Base-by-base conservation (phyloP, 2,113 vertebrate species). In the Pelvicachromis taeniatus region DNA sequence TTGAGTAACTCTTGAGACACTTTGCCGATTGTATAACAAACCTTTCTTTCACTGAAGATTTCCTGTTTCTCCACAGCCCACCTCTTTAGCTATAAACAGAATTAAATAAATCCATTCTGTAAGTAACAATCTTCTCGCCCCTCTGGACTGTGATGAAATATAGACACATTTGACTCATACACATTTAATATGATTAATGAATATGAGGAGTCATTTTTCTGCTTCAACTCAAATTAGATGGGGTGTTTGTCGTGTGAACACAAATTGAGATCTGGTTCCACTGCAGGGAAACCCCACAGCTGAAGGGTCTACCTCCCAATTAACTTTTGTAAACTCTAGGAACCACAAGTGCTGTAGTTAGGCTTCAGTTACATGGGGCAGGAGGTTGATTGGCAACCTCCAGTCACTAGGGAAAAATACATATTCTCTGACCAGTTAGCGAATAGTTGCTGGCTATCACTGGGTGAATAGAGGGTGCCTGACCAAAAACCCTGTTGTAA, bases 1-100 rank as follows among this genome's bases (percentile, higher is more conserved):
- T 82, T 88, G 83, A 80, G 77, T 85, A 91, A 91, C 84, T 92
- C 87, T 89, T 86, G 54, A 86, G 84, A 89, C 83, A 81, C 56
- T 86, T 89, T 78, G 61, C 23, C 4, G 61, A 75, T 89, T 93
- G 87, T 88, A 77, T 86, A 89, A 85, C 77, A 65, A 87, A 85
- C 35, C 73, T 54, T 85, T 59, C 19, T 78, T 77, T 77, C 40
- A 70, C 29, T 80, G 19, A 9, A 17, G 85, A 81, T 83, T 82
- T 88, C 59, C 75, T 77, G 55, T 84, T 87, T 86, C 31, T 78
- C 83, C 58, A 42, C 81, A 52, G 40, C 75, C 77, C 78, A 77
- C 68, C 23, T 84, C 33, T 14, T 53, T 12, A 75, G 19, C 52
- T 82, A 81, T 78, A 85, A 84, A 87, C 65, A 29, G 17, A 59